Evolutionary conservation across 2,888 invertebrate genomes (phyloP), one percentile per base, ranked within the genome.

Genomic region (Athalia rosae): DNA sequence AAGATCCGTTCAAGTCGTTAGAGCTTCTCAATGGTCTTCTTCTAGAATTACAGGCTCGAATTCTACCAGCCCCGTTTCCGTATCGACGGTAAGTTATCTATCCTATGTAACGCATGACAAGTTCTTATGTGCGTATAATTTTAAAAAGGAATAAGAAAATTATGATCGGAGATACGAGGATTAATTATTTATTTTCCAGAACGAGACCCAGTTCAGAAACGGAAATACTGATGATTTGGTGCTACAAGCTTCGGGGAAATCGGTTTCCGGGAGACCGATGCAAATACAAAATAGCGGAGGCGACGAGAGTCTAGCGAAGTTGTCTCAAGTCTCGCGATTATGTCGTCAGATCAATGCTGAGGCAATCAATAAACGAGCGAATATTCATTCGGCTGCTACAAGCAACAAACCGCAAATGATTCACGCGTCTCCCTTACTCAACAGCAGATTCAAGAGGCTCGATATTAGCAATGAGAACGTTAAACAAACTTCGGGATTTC

Each of bases 271-370:
- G 79, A 77, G 80, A 56, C 66, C 79, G 41, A 47, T 48, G 1
- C 28, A 28, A 53, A n/a, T 53, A 53, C 53, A 53, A n/a, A 9
- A 53, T 9, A 77, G 61, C 50, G 80, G 78, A 7, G 78, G 79
- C 59, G 81, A 78, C 67, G 78, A 82, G 13, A 82, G 83, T 79
- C 74, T 84, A 41, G 81, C 83, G 11, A 90, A 89, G 81, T 83
- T 91, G 9, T 90, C 90, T 77, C 86, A 90, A 76, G 90, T 91
- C 8, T 90, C 91, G 63, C 86, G 89, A 67, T 86, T 91, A 56
- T 91, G 91, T 82, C 90, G 90, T 78, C 90, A 91, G 84, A 88
- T 91, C 45, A 91, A 91, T 83, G 89, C 90, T 59, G 87, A 88
- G 76, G 89, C 91, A 11, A 89, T 6, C 8, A 64, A 13, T 64